Evolutionary conservation across 2,797 vertebrate genomes (phyloP), one percentile per base, ranked within the genome.

Genomic region (Anolis apletophallus): DNA sequence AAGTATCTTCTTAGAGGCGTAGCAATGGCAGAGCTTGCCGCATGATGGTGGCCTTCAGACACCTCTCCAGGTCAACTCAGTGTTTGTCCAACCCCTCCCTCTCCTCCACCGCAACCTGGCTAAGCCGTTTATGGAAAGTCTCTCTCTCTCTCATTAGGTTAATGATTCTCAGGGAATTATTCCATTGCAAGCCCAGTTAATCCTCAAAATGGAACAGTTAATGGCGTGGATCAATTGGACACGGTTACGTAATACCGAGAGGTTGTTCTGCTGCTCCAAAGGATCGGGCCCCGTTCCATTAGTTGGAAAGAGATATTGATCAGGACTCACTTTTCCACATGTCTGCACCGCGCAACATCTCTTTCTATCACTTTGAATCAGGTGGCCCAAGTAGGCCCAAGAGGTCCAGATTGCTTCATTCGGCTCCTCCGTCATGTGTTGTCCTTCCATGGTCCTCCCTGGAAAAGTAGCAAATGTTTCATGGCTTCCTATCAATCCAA

Each of bases 141-240:
- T 46, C 46, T 73, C 36, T 73, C 69, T 72, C 36, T 73, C 72
- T 93, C 93, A 94, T 96, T 95, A 96, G 89, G 92, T 95, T 96
- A 97, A 96, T 92, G 95, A 95, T 85, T 94, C 93, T 90, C 89
- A n/a, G 91, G 94, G 94, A 96, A 95, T 95, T 93, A 93, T 94
- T 94, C 85, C 88, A 76, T 67, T 71, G 81, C 17, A 50, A 87
- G 88, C 86, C 89, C 0, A 1, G 87, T 91, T 95, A 94, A 94
- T 93, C 91, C 91, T 32, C 32, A 71, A 94, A 94, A 92, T 71
- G 90, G 88, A 93, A 88, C 78, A 36, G 87, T 57, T 84, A 76
- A 90, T 75, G 67, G 52, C 1, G 26, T 78, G 75, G 91, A 93
- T 92, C 90, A 54, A 50, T 81, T 71, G 13, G 81, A 68, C 73